Percentiles rank a stretch among this genome's conserved stretches.
Evolutionary conservation across 35 echinoderm and acorn worm genomes (phyloP).

Genomic region (Holothuria glaberrima): DNA sequence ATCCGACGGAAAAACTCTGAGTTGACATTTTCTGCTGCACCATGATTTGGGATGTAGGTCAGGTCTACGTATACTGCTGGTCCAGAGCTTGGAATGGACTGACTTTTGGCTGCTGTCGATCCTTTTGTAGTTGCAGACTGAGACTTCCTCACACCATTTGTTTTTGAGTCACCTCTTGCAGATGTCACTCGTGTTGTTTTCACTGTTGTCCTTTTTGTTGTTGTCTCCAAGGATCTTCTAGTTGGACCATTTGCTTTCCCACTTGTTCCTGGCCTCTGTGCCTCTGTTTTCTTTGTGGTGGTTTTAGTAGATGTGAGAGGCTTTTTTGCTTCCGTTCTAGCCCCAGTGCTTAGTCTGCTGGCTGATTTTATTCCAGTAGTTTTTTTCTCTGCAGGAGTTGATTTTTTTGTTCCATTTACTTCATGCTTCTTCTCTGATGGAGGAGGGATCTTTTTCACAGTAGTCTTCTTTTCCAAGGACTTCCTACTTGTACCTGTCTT

Average conservation of each 20-base stretch:
- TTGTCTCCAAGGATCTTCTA: conserved; percentile 55
- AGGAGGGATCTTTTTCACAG: conserved; percentile 50
- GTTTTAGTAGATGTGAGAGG: conserved; percentile 9
- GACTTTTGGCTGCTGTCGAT: conserved; percentile 56
- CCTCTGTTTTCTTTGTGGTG: conserved; percentile 68
- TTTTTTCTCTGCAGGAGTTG: conserved; percentile 50
- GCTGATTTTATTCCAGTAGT: conserved; percentile 51
- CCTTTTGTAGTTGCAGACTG: conserved; percentile 45
- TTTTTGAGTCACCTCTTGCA: conserved; percentile 55
- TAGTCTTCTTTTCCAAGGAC: conserved; percentile 27
- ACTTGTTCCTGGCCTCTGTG: conserved; percentile 73
- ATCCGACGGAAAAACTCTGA: conserved; percentile 94
- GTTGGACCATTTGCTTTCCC: conserved; percentile 54
- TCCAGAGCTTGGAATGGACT: conserved; percentile 83
- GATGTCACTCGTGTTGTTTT: conserved; percentile 62
- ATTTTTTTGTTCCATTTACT: conserved; percentile 62
- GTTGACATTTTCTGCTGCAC: conserved; percentile 83
- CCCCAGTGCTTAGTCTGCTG: neutral
- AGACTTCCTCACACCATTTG: conserved; percentile 55
- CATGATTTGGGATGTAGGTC: conserved; percentile 95
- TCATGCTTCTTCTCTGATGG: conserved; percentile 60
- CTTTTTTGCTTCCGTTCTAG: conserved; percentile 22
- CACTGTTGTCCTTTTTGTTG: conserved; percentile 76
- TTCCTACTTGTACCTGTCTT: conserved; percentile 45
- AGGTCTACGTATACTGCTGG: conserved; percentile 93